Percentiles rank a stretch among this genome's conserved stretches.
Conservation (phyloP, 2,113 vertebrate species). For the Callipepla squamata region DNA sequence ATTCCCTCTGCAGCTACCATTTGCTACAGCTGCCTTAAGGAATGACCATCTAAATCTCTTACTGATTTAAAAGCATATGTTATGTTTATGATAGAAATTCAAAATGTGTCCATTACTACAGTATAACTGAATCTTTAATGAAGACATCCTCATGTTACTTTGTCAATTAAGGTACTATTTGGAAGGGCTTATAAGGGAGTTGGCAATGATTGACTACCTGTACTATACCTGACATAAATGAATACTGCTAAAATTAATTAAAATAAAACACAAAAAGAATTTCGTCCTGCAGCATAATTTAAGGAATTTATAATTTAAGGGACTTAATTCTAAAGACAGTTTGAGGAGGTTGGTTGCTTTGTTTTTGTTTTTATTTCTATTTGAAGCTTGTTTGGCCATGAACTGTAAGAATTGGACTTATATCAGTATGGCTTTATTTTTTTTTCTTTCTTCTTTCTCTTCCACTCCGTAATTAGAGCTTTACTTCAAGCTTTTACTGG, state of each 20-base stretch:
- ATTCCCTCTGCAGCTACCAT: neutral
- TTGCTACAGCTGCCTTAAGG: neutral
- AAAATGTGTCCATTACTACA: neutral
- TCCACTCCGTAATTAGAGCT: neutral
- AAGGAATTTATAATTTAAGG: neutral
- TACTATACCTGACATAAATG: neutral
- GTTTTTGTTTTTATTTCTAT: neutral
- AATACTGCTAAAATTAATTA: neutral
- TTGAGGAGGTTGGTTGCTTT: neutral
- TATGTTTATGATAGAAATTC: neutral
- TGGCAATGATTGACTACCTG: neutral
- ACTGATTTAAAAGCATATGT: neutral
- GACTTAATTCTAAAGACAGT: rapidly evolving
- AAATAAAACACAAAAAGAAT: neutral
- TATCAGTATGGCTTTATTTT: neutral
- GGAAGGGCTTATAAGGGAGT: neutral
- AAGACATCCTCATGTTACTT: neutral
- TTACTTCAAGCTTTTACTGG: rapidly evolving
- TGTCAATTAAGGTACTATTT: rapidly evolving
- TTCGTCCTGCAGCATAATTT: neutral
- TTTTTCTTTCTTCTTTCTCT: neutral
- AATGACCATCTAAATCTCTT: neutral
- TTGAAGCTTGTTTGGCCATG: neutral
- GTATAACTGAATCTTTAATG: neutral
- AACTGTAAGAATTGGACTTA: neutral